Conservation (phyloP, 2,888 invertebrate genomes). For the Pheosia gnoma region DNA sequence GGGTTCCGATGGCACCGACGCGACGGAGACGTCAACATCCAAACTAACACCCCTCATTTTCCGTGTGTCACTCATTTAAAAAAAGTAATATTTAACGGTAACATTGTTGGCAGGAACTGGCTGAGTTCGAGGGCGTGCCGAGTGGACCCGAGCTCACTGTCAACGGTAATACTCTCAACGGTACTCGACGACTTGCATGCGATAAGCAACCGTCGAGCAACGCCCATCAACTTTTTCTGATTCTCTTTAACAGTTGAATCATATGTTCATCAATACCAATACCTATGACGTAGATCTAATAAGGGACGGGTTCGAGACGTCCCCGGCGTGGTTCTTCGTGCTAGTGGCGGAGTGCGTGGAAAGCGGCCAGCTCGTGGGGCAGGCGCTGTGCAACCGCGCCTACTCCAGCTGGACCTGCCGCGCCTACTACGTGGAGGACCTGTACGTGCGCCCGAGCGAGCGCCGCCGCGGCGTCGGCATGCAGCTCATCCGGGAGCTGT, state of each 20-base stretch:
- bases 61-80: no score
- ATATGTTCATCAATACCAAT: no score
- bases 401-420: constrained; percentile 95
- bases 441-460: constrained; percentile 88
- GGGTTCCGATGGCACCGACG: no score
- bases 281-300: constrained; percentile 77
- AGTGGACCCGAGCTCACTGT: constrained; percentile 84
- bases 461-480: constrained; percentile 86
- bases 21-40: no score
- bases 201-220: no score
- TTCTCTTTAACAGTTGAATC: background rate
- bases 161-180: constrained; percentile 65
- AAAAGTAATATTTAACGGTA: background rate
- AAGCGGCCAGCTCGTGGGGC: constrained; percentile 85
- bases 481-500: constrained; percentile 79
- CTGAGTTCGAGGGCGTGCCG: constrained; percentile 86
- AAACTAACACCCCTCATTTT: no score
- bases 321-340: constrained; percentile 85
- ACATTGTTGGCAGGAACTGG: constrained; percentile 83
- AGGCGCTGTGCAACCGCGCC: constrained; percentile 90
- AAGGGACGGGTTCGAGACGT: constrained; percentile 87
- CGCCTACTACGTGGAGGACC: constrained; percentile 92
- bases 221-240: no score
- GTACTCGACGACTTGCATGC: no score
- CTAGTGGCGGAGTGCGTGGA: constrained; percentile 84